phyloP scores from a whole-genome alignment of 2,797 vertebrate species.

The Pempheris klunzingeri region DNA sequence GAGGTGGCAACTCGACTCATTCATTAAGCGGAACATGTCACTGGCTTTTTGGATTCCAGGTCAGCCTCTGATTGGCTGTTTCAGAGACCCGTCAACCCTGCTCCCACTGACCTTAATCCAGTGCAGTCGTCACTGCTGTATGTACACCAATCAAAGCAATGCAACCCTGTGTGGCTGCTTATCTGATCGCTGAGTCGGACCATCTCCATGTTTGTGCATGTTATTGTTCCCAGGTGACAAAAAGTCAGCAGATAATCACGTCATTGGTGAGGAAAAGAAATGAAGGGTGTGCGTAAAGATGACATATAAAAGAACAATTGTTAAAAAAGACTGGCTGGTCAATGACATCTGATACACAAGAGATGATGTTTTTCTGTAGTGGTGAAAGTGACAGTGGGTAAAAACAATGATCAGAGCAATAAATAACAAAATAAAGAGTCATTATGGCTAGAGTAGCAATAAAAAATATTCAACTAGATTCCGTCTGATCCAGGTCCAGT shows the following conservation, averaged over 20 bases:
- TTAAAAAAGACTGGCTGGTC: constrained; percentile 52
- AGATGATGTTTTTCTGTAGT: constrained; percentile 51
- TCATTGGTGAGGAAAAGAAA: constrained; percentile 4
- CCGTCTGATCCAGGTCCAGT: constrained; percentile 79
- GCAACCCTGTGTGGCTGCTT: constrained; percentile 43
- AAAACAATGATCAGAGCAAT: constrained; percentile 77
- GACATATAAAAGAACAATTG: constrained; percentile 55
- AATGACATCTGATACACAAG: constrained; percentile 35
- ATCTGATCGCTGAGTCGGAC: constrained; percentile 40
- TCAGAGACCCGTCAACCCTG: constrained; percentile 57
- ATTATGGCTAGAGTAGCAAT: constrained; percentile 84
- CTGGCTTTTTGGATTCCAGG: constrained; percentile 20
- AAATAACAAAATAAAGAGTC: constrained; percentile 81
- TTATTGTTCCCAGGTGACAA: constrained; percentile 65
- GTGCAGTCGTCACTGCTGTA: constrained; percentile 51
- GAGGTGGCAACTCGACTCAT: neutral
- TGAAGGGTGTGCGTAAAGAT: constrained; percentile 28
- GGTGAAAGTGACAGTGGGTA: constrained; percentile 63
- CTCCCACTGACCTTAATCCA: constrained; percentile 74
- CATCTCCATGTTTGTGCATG: constrained; percentile 57
- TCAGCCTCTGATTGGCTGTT: constrained; percentile 70
- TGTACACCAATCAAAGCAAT: constrained; percentile 59
- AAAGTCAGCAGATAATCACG: constrained; percentile 60
- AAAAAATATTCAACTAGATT: constrained; percentile 83
- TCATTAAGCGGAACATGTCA: constrained; percentile 29